Evolutionary conservation across 37 sponge, comb jelly and placozoan species (phyloP), one percentile per base, ranked within the genome.

Genomic region (Axinella damicornis): DNA sequence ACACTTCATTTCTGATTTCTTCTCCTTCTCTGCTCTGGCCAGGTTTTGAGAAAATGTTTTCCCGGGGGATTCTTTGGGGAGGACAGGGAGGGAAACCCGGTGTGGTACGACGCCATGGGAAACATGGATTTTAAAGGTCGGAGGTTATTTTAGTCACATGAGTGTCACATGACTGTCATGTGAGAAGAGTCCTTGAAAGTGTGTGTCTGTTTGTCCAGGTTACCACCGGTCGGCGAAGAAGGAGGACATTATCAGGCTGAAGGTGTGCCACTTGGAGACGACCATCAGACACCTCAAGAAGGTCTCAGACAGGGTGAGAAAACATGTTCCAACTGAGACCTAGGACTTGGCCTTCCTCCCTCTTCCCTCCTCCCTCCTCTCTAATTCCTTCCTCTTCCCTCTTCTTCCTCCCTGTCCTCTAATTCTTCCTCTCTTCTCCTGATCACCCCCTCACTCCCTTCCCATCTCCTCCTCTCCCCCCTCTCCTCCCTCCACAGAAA

Each of bases 61-160:
- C 74, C 91, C 53, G 78, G 80, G 35, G 86, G 85, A 2, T 24
- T 73, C 39, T 85, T 81, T 85, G 91, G 91, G 34, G 85, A 75
- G 37, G 91, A 90, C 68, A 78, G 81, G 30, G 85, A 84, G 32
- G 91, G 91, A 24, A 67, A 85, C 40, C 91, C 91, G 55, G 77
- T 90, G 32, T 61, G 25, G 52, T 90, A 76, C 34, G 67, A 90
- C 33, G 25, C n/a, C 56, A 66, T 77, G 40, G 91, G 91, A 12
- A 90, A 90, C 66, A 22, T 84, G 0, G 91, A 90, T 52, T 78
- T 80, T 35, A 79, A 63, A 90, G 91, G 91, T 85, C 20, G 0
- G 62, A 27, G 12, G 5, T 62, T 13, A n/a, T 2, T 62, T 62
- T n/a, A 5, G 12, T 62, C 37, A 33, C 69, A 25, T 35, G 46